Percentiles rank a stretch among this genome's conserved stretches.
These are phyloP conservation scores for Acridotheres tristis DNA, from an alignment of 2,797 vertebrate genomes.

Conservation along the genomic window DNA sequence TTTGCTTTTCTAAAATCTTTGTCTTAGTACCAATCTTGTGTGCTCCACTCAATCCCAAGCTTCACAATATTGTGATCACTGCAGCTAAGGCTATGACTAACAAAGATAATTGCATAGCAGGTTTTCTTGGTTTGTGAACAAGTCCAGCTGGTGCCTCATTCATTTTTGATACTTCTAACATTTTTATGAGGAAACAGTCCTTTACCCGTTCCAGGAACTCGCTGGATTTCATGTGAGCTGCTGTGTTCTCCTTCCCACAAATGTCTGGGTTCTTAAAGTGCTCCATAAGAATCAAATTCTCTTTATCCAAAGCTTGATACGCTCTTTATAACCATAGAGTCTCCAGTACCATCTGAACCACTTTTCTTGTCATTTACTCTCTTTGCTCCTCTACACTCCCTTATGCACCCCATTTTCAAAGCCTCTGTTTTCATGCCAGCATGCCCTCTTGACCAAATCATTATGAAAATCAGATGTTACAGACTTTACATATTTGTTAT, in stretches of 20 bases:
- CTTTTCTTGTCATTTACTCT: background rate
- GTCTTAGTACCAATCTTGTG: background rate
- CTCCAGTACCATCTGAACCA: background rate
- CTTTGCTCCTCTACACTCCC: background rate
- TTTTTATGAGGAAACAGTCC: background rate
- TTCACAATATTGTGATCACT: background rate
- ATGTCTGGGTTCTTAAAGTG: background rate
- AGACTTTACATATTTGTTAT: background rate
- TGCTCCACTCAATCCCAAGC: rapidly evolving
- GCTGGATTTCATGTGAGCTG: background rate
- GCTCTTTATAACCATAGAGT: background rate
- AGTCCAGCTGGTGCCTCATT: background rate
- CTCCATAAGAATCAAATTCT: background rate
- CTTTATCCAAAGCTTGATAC: background rate
- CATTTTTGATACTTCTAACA: background rate
- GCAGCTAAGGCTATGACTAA: background rate
- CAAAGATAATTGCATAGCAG: background rate
- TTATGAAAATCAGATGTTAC: background rate
- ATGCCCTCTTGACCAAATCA: background rate
- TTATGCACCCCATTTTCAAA: background rate
- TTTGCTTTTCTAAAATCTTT: background rate
- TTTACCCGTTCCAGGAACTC: background rate
- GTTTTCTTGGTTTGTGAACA: background rate
- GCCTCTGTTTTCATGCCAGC: background rate
- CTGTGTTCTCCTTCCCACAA: background rate